Conservation (phyloP, 2,797 vertebrate genomes). For the Yasuhikotakia modesta region DNA sequence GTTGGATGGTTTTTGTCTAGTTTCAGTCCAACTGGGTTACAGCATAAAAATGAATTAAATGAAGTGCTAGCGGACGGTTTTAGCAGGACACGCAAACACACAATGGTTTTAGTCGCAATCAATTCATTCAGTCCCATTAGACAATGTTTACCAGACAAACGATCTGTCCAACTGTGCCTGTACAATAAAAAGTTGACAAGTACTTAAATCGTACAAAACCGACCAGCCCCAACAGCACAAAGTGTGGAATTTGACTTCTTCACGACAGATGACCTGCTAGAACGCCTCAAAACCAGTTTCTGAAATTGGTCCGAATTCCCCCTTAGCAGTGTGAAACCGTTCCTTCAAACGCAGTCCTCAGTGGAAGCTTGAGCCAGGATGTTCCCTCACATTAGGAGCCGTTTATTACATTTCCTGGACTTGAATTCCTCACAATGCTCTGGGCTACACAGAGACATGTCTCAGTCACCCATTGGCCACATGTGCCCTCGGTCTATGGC, state of each 20-base stretch:
- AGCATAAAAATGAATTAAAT: slow-evolving; percentile 62
- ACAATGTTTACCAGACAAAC: slow-evolving; percentile 3
- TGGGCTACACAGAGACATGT: slow-evolving; percentile 61
- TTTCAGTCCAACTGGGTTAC: slow-evolving; percentile 67
- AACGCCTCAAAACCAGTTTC: not conserved
- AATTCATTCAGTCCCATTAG: not conserved
- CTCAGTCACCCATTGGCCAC: slow-evolving; percentile 32
- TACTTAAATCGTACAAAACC: not conserved
- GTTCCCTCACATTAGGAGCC: slow-evolving; percentile 50
- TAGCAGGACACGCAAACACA: not conserved
- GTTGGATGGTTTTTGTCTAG: slow-evolving; percentile 55
- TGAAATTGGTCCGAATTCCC: slow-evolving; percentile 45
- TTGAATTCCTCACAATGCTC: slow-evolving; percentile 65
- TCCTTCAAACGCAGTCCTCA: slow-evolving; percentile 51
- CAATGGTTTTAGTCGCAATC: not conserved
- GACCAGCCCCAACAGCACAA: not conserved
- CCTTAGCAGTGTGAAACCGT: slow-evolving; percentile 51
- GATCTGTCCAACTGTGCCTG: not conserved
- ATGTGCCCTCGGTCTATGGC: not conserved
- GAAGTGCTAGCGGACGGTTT: slow-evolving; percentile 42
- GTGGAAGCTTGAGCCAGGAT: slow-evolving; percentile 58
- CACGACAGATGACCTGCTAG: not conserved
- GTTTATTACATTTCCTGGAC: slow-evolving; percentile 67
- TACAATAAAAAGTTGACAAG: not conserved
- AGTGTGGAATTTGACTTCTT: slow-evolving; percentile 32